Evolutionary conservation across 2,797 vertebrate species (phyloP), one percentile per base, ranked within the genome.

Genomic region (Euthynnus affinis): DNA sequence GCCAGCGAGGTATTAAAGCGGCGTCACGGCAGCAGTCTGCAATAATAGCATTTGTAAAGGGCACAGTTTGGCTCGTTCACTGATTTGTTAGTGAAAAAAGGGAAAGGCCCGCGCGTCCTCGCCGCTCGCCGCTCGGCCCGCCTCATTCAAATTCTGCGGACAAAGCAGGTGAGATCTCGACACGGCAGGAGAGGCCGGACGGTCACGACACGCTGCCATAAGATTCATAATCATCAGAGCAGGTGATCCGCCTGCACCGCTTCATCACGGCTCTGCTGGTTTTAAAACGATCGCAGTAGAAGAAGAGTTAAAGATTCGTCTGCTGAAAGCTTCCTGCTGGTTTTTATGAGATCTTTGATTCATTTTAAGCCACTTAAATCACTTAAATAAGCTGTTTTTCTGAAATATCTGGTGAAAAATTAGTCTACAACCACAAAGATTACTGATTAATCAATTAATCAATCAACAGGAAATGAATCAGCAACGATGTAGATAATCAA

Each of bases 61-160:
- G 4, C n/a, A 6, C 52, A 10, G 5, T 42, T 37, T 55, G 14
- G 18, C 9, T 62, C 29, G 2, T 25, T 55, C 27, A 0, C 22
- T 27, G 61, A 61, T 87, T 76, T 81, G 71, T 44, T 25, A 69
- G 81, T 80, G 59, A 76, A 78, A 83, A 40, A n/a, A n/a, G n/a
- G 32, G 17, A 53, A 42, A 25, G 61, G 48, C 42, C 10, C 3
- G 62, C 14, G 27, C n/a, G n/a, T n/a, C n/a, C n/a, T n/a, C n/a
- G n/a, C n/a, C n/a, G n/a, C n/a, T n/a, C n/a, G 2, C 22, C 68
- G 0, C 62, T 67, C 68, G 42, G 64, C 65, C 65, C 9, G 78
- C 37, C 82, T 87, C 74, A 81, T 89, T 86, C 68, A 82, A 40
- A 89, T 83, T 65, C 82, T 74, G 84, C 20, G 22, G 76, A 42